Percentiles rank a stretch among this genome's conserved stretches.
These are phyloP conservation scores for Oceanites oceanicus DNA, from an alignment of 2,113 vertebrate genomes.

Conservation along the genomic window DNA sequence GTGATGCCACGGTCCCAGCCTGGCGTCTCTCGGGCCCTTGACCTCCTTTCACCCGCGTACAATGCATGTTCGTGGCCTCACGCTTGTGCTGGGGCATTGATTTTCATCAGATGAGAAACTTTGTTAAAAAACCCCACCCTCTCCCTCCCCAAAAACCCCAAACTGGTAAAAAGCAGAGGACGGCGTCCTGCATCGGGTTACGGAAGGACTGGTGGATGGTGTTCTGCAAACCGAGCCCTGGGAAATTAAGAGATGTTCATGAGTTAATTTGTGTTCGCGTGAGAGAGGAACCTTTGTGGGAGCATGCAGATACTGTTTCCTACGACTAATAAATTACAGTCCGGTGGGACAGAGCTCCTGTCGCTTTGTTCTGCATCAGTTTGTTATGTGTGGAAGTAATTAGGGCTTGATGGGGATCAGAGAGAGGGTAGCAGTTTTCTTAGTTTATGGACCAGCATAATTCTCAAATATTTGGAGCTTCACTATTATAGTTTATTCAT, in stretches of 20 bases:
- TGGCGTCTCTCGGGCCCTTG: rapidly evolving
- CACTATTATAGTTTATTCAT: neutral
- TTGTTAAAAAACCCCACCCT: neutral
- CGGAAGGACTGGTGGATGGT: neutral
- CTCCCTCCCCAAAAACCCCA: neutral
- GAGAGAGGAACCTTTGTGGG: neutral
- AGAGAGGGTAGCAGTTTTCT: neutral
- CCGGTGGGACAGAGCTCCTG: neutral
- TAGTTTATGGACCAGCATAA: neutral
- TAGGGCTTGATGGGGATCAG: neutral
- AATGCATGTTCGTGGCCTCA: rapidly evolving
- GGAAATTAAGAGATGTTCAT: neutral
- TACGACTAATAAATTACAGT: rapidly evolving
- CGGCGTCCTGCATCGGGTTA: rapidly evolving
- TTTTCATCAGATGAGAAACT: neutral
- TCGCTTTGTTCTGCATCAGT: neutral
- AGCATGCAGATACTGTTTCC: neutral
- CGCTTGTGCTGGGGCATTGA: neutral
- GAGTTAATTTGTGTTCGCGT: neutral
- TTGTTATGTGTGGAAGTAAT: neutral
- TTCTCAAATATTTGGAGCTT: neutral
- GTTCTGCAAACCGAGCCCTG: neutral
- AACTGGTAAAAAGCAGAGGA: neutral
- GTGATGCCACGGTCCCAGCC: neutral
- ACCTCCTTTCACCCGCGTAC: neutral